These are phyloP conservation scores for Hydrolagus affinis DNA, from an alignment of 2,113 vertebrate species.

Conservation along the genomic window DNA sequence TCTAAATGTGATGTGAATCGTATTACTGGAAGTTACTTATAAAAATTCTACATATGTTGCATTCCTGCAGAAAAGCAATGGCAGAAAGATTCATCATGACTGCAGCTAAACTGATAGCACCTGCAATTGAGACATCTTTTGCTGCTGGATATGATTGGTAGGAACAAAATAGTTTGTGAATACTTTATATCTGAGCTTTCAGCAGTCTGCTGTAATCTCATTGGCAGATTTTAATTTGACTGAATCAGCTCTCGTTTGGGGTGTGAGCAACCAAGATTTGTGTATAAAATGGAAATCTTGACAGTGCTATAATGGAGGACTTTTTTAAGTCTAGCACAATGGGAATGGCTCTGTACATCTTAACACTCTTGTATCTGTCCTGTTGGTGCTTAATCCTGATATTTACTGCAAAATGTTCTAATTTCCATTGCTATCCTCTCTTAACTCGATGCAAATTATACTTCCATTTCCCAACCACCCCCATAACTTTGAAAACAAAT, in stretches of 20 bases:
- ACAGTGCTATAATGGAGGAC: too few relatives aligned
- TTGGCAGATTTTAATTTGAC: too few relatives aligned
- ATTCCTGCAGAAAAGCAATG: constrained; percentile 65
- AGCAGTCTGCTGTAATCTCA: too few relatives aligned
- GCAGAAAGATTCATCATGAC: constrained; percentile 96
- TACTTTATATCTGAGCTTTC: too few relatives aligned
- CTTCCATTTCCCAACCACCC: neutral
- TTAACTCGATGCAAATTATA: neutral
- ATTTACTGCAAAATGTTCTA: neutral
- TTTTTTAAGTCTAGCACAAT: too few relatives aligned
- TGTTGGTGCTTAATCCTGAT: too few relatives aligned
- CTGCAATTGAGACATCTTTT: constrained; percentile 80
- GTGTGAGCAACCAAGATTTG: too few relatives aligned
- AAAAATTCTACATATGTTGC: constrained; percentile 18
- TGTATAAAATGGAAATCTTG: too few relatives aligned
- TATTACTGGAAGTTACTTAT: neutral
- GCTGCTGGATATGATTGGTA: constrained; percentile 93
- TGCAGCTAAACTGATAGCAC: constrained; percentile 89
- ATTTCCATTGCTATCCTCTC: neutral
- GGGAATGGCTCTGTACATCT: too few relatives aligned
- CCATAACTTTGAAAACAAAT: neutral
- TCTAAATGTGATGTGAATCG: neutral
- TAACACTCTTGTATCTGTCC: too few relatives aligned
- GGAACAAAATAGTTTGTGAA: constrained; percentile 36
- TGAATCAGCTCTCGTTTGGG: too few relatives aligned